Base-by-base conservation (phyloP, 2,888 invertebrate species). In the Criorhina ranunculi region DNA sequence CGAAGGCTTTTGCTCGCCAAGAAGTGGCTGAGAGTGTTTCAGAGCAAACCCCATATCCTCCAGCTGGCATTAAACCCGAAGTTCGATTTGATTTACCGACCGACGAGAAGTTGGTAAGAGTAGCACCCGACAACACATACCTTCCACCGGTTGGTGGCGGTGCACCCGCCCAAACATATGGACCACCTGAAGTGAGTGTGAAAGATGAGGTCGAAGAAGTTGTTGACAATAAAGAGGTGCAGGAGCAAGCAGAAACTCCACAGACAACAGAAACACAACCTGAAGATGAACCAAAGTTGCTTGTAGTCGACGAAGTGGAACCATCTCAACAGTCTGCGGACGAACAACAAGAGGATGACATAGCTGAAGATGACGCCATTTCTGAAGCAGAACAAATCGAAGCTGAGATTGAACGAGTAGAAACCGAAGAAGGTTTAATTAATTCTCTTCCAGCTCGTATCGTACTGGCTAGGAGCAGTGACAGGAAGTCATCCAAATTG, bases 41-140 rank as follows among this genome's bases (percentile, higher is more conserved):
- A 17, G 35, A 51, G 0, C 51, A 73, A 31, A 89, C 88, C 0
- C 90, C 90, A 3, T 90, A 91, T 87, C 90, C 91, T 29, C 86
- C 91, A 57, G 89, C 90, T 33, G 90, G 90, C 0, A 40, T 89
- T 29, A 86, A 85, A 6, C 91, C 91, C 0, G 87, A 90, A 64
- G 88, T 89, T 0, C 87, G 88, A 35, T 91, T 91, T 57, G 89
- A 89, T 33, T 57, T 90, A 33, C 91, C 91, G 19, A 88, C 69
- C 24, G 83, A 83, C 8, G 31, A 57, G 1, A 69, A 83, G n/a
- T 33, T 79, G 0, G 12, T n/a, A n/a, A n/a, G n/a, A n/a, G n/a
- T 37, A 0, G 70, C 37, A 24, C 85, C 75, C 5, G 75, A 76
- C 6, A 85, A 80, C 3, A 70, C 75, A 17, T 85, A 85, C 24